Evolutionary conservation across 2,888 invertebrate species (phyloP).

Genomic region (Margaritifera margaritifera): DNA sequence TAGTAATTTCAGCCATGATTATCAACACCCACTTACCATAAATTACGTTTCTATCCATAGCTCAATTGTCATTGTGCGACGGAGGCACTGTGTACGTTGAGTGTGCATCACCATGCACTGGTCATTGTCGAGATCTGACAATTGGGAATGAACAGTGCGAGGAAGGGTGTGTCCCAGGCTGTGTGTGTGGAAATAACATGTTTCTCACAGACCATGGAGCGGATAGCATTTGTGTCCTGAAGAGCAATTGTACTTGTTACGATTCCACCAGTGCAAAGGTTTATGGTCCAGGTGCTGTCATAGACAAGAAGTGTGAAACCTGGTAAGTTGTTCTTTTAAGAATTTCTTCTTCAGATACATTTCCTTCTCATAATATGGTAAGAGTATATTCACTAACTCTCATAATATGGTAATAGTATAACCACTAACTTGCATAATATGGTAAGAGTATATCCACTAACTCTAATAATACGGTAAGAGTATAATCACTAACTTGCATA

Average conservation of each 20-base stretch:
- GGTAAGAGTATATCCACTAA: too few species aligned
- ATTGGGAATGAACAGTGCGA: constrained; percentile 23
- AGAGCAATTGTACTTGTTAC: constrained; percentile 35
- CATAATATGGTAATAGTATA: too few species aligned
- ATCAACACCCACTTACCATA: too few species aligned
- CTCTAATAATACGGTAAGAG: too few species aligned
- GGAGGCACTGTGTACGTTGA: constrained; percentile 15
- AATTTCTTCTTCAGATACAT: not conserved
- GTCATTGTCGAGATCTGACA: constrained; percentile 30
- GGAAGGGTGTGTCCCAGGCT: constrained; percentile 34
- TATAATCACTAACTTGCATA: too few species aligned
- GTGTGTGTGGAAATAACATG: constrained; percentile 27
- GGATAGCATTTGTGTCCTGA: constrained; percentile 21
- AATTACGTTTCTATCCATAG: too few species aligned
- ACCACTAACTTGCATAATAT: too few species aligned
- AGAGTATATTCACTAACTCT: too few species aligned
- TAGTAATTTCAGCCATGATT: too few species aligned
- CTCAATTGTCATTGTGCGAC: too few species aligned
- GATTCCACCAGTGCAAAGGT: constrained; percentile 17
- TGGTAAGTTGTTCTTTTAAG: constrained; percentile 25
- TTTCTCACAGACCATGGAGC: constrained; percentile 19
- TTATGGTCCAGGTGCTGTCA: constrained; percentile 16
- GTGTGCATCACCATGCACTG: constrained; percentile 26
- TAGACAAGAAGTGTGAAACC: constrained; percentile 21
- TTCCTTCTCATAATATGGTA: not conserved